Percentiles rank a stretch among this genome's conserved stretches.
Evolutionary conservation across 2,888 invertebrate genomes (phyloP).

Genomic region (Lagria hirta): DNA sequence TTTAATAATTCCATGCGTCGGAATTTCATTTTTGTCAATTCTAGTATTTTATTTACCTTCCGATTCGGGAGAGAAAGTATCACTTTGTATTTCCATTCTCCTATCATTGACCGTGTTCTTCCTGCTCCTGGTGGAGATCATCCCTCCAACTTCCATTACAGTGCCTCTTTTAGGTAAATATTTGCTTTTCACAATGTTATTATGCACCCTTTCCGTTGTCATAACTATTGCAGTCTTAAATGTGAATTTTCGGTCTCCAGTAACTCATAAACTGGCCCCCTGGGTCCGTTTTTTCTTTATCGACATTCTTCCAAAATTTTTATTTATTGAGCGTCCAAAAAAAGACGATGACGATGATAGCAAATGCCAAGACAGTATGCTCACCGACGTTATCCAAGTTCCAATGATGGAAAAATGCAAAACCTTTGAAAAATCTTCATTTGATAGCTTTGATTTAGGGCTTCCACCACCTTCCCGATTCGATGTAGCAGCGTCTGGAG

Average conservation of each 20-base stretch:
- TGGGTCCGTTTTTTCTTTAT: conserved; percentile 88
- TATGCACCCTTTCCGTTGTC: conserved; percentile 89
- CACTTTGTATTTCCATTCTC: conserved; percentile 91
- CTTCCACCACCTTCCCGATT: conserved; percentile 53
- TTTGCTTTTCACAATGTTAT: conserved; percentile 91
- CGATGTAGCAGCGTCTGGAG: conserved; percentile 68
- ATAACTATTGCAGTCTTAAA: conserved; percentile 93
- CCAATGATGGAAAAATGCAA: conserved; percentile 68
- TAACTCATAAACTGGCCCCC: conserved; percentile 89
- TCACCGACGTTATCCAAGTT: conserved; percentile 68
- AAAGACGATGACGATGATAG: conserved; percentile 68
- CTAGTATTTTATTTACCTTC: conserved; percentile 97
- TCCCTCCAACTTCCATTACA: conserved; percentile 90
- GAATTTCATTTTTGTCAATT: conserved; percentile 94
- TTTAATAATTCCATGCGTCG: conserved; percentile 95
- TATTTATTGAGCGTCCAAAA: conserved; percentile 85
- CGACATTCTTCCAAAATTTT: conserved; percentile 79
- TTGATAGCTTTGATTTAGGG: conserved; percentile 57
- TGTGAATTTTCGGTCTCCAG: conserved; percentile 89
- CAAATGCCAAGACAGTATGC: conserved; percentile 58
- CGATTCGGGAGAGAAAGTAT: conserved; percentile 97
- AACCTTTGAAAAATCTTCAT: conserved; percentile 62
- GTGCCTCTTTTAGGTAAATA: conserved; percentile 91
- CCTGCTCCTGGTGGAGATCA: conserved; percentile 89
- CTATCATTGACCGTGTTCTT: conserved; percentile 94